phyloP scores from a whole-genome alignment of 2,797 vertebrate species.

The Amphiprion clarkii region DNA sequence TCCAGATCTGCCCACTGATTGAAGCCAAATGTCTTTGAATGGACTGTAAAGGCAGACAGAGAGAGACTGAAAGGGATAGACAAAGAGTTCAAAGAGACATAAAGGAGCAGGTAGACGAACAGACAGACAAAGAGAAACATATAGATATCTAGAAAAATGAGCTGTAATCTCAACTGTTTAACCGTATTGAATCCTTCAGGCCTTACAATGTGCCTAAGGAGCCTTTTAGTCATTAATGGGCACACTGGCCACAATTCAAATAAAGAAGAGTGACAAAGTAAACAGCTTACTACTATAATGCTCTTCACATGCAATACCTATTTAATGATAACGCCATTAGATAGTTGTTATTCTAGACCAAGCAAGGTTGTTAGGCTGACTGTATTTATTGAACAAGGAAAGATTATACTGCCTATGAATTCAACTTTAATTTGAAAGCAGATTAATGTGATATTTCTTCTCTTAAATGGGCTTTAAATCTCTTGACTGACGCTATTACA shows the following conservation, averaged over 20 bases:
- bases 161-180: slow-evolving; percentile 21
- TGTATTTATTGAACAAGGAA: no score
- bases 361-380: no score
- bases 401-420: background rate
- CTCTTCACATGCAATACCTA: background rate
- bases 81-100: background rate
- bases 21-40: slow-evolving; percentile 71
- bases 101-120: background rate
- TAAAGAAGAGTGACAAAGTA: background rate
- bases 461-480: background rate
- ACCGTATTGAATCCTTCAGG: background rate
- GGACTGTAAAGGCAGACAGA: slow-evolving; percentile 37
- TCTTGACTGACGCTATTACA: background rate
- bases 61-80: background rate
- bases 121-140: background rate
- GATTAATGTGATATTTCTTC: background rate
- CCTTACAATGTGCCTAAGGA: background rate
- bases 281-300: background rate
- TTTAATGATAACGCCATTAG: background rate
- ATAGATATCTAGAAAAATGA: slow-evolving; percentile 32
- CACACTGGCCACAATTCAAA: background rate
- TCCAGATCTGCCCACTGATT: slow-evolving; percentile 59
- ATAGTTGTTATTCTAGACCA: background rate
- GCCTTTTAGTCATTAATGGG: background rate
- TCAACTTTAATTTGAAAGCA: background rate